A percentile compares a stretch with the other conserved stretches of the same genome.
Evolutionary conservation across 2,888 invertebrate species (phyloP).

Genomic region (Drosophila rubida): DNA sequence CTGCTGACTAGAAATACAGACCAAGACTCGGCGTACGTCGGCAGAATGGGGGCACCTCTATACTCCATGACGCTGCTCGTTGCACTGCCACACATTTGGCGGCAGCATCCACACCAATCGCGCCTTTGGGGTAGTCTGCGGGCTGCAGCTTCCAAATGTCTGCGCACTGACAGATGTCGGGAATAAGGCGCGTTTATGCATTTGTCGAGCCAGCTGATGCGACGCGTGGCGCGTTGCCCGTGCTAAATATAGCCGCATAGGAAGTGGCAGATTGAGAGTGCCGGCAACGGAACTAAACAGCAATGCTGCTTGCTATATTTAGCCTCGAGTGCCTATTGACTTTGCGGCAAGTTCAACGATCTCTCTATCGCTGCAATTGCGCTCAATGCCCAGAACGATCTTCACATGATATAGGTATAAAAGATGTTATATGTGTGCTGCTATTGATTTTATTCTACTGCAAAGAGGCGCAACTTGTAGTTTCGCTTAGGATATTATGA

Average conservation of each 20-base stretch:
- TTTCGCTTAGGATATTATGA: too few relatives aligned
- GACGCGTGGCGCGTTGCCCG: constrained; percentile 40
- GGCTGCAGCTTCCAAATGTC: constrained; percentile 20
- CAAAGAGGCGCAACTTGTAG: too few relatives aligned
- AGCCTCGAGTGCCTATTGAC: background rate
- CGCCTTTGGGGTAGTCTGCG: constrained; percentile 16
- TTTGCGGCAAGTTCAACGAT: constrained; percentile 27
- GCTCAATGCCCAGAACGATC: too few relatives aligned
- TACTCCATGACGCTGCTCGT: constrained; percentile 70
- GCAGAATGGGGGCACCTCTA: constrained; percentile 68
- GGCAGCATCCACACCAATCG: constrained; percentile 14
- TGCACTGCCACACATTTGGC: constrained; percentile 42
- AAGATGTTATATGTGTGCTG: too few relatives aligned
- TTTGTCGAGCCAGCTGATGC: constrained; percentile 18
- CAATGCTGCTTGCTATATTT: constrained; percentile 32
- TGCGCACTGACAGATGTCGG: constrained; percentile 1
- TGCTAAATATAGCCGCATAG: constrained; percentile 46
- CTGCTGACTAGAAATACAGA: constrained; percentile 39
- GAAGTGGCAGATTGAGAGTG: constrained; percentile 38
- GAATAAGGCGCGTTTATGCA: too few relatives aligned
- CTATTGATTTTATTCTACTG: too few relatives aligned
- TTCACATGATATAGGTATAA: too few relatives aligned
- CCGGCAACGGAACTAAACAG: constrained; percentile 45
- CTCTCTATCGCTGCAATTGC: background rate
- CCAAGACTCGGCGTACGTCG: constrained; percentile 76